Conservation (phyloP, 2,113 vertebrate genomes). For the Charadrius vociferus region DNA sequence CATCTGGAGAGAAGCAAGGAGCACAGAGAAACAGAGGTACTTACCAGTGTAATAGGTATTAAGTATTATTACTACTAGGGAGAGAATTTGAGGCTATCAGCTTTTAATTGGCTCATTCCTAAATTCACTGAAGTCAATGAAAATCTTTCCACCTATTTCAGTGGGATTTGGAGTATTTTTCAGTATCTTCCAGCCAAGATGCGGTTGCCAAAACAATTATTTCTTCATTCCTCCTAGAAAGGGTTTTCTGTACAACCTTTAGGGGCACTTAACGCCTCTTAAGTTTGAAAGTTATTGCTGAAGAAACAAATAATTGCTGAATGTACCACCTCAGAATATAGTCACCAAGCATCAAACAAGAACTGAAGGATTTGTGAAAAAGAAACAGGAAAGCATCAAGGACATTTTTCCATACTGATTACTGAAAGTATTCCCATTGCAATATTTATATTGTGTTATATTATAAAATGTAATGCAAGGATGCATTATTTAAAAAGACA, state of each 20-base stretch:
- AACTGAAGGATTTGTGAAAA: not conserved
- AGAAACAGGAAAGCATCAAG: not conserved
- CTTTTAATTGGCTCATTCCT: not conserved
- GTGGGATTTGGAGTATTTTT: not conserved
- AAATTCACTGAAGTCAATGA: not conserved
- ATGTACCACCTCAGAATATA: not conserved
- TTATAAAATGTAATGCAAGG: not conserved
- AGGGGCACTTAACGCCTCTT: not conserved
- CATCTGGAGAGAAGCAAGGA: not conserved
- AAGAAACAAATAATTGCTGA: not conserved
- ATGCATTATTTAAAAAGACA: not conserved
- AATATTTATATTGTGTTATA: not conserved
- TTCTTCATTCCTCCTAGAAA: not conserved
- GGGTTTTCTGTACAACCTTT: not conserved
- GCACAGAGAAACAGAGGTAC: not conserved
- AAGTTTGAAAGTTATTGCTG: not conserved
- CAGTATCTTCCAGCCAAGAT: not conserved
- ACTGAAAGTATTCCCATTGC: not conserved
- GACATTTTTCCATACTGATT: not conserved
- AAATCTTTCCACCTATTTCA: not conserved
- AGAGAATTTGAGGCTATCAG: not conserved
- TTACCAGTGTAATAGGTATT: not conserved
- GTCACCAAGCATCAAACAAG: not conserved
- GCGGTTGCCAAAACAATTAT: not conserved
- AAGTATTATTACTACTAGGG: not conserved